A percentile compares a stretch with the other conserved stretches of the same genome.
These are phyloP conservation scores for Dermochelys coriacea DNA, from an alignment of 2,797 vertebrate species.

Conservation along the genomic window DNA sequence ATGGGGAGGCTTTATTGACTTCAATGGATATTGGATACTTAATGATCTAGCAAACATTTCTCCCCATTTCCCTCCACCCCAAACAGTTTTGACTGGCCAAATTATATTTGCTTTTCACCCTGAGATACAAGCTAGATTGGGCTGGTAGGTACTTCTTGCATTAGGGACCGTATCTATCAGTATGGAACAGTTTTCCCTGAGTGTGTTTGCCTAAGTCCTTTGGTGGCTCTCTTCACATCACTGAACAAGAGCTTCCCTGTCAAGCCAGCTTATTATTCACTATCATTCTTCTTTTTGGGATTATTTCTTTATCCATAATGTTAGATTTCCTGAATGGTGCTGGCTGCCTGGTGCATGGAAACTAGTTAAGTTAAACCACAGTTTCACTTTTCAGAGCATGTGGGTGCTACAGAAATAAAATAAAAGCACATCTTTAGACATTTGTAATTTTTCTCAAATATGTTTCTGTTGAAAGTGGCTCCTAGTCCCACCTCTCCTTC, in stretches of 20 bases:
- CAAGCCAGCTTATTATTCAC: background rate
- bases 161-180: background rate
- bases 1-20: background rate
- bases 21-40: background rate
- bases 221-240: background rate
- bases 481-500: background rate
- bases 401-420: background rate
- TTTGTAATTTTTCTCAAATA: background rate
- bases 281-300: background rate
- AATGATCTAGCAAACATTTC: background rate
- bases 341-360: background rate
- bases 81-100: background rate
- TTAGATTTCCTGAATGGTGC: background rate
- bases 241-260: background rate
- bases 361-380: background rate
- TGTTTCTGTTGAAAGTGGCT: background rate
- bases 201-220: background rate
- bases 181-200: background rate
- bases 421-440: background rate
- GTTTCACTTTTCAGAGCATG: background rate
- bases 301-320: background rate
- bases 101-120: background rate
- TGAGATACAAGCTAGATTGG: fast-evolving
- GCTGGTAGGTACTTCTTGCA: background rate
- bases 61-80: background rate